Evolutionary conservation across 2,797 vertebrate genomes (phyloP).

Genomic region (Paedocypris micromegethes): DNA sequence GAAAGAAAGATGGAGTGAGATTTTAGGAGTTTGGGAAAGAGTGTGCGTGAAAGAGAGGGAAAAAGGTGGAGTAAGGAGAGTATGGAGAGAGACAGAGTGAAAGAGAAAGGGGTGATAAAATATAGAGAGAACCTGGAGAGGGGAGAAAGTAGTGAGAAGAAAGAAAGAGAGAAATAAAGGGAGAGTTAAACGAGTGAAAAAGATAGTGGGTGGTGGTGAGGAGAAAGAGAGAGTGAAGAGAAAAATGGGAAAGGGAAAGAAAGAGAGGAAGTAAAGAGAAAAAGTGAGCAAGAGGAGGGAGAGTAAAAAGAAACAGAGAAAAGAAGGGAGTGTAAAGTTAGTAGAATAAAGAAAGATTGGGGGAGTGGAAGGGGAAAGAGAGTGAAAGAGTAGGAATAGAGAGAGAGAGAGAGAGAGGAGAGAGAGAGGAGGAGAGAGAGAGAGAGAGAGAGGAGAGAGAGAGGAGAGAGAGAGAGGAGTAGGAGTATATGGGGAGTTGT

Average conservation of each 20-base stretch:
- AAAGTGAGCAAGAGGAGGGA: not conserved
- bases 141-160: not conserved
- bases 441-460: conserved; percentile 1
- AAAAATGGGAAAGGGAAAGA: not conserved
- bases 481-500: too few species aligned
- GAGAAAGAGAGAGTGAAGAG: too few species aligned
- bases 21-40: too few species aligned
- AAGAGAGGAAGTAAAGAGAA: not conserved
- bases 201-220: conserved; percentile 7
- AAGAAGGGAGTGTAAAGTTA: not conserved
- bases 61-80: too few species aligned
- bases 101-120: not conserved
- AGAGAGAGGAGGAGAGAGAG: too few species aligned
- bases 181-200: not conserved
- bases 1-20: conserved; percentile 13
- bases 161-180: not conserved
- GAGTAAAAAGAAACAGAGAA: not conserved
- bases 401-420: not conserved
- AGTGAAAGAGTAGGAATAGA: not conserved
- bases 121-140: not conserved
- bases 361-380: not conserved
- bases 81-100: too few species aligned
- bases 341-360: too few species aligned
- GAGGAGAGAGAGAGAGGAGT: too few species aligned
- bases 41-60: too few species aligned